Base-by-base conservation (phyloP, 1,140 invertebrate species). In the Phymastichus coffea region DNA sequence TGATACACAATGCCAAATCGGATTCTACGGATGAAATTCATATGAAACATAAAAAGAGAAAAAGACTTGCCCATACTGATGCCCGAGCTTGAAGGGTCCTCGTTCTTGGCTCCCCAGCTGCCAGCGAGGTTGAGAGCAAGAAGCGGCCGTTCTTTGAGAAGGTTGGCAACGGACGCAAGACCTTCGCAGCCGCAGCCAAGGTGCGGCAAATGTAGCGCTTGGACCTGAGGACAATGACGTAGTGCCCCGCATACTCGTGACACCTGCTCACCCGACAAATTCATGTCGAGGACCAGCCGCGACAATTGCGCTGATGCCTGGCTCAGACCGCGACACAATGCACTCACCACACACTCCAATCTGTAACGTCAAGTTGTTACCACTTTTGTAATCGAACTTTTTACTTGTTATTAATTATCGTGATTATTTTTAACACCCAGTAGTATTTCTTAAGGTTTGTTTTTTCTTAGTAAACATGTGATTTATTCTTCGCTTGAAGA, bases 201-300 rank as follows among this genome's bases (percentile, higher is more conserved):
- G 70, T 84, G 83, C 25, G 83, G 82, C 57, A 85, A 73, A 61
- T 84, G 83, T 38, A 85, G 67, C 22, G 81, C 76, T 41, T 82
- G 76, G 22, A 85, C 74, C 64, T 81, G 78, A 44, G 74, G 67
- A 57, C 78, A 80, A 64, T 72, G 67, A 47, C 78, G 74, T n/a
- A 82, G 72, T 9, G 78, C 73, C 2, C 67, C 68, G 63, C 80
- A 82, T 25, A 84, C 69, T 56, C 82, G 77, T 25, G 77, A 72
- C 30, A 84, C 74, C 73, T 84, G 82, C 40, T 75, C 69, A 14
- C 81, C 78, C 30, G 80, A 77, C 58, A 84, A 70, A 68, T 82
- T 81, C 70, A 83, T 75, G 70, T 84, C 83, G 40, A 84, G 73
- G 10, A 83, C 77, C 44, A 83, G 63, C 56, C 80, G 81, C 37